A percentile compares a stretch with the other conserved stretches of the same genome.
phyloP scores from a whole-genome alignment of 2,113 vertebrate genomes.

The Otis tarda region DNA sequence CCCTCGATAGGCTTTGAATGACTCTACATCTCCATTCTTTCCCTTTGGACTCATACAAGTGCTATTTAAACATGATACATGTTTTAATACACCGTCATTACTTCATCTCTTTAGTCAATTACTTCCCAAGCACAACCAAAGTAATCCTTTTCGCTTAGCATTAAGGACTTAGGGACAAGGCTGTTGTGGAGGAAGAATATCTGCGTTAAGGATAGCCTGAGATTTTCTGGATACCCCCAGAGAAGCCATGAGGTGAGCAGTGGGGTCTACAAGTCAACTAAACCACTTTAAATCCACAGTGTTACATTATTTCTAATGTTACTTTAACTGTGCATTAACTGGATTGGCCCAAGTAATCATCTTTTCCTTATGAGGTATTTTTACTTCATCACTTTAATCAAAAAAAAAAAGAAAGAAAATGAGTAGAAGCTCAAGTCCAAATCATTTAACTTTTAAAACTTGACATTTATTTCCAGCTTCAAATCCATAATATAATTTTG shows the following conservation, averaged over 20 bases:
- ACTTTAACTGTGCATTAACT: not conserved
- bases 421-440: not conserved
- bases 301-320: not conserved
- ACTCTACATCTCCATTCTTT: not conserved
- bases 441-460: not conserved
- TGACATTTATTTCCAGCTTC: not conserved
- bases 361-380: not conserved
- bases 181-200: not conserved
- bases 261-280: not conserved
- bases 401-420: not conserved
- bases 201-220: not conserved
- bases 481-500: not conserved
- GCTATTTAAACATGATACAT: conserved; percentile 45
- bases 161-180: not conserved
- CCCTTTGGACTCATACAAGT: conserved; percentile 32
- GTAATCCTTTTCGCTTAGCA: not conserved
- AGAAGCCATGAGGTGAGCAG: not conserved
- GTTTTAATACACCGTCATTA: conserved; percentile 15
- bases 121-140: conserved; percentile 16
- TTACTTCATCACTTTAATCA: not conserved
- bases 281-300: not conserved
- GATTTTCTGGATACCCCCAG: not conserved
- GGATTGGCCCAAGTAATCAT: not conserved
- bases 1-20: not conserved
- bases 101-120: conserved; percentile 19